A percentile compares a stretch with the other conserved stretches of the same genome.
Evolutionary conservation across 2,113 vertebrate genomes (phyloP).

Genomic region (Melozone crissalis): DNA sequence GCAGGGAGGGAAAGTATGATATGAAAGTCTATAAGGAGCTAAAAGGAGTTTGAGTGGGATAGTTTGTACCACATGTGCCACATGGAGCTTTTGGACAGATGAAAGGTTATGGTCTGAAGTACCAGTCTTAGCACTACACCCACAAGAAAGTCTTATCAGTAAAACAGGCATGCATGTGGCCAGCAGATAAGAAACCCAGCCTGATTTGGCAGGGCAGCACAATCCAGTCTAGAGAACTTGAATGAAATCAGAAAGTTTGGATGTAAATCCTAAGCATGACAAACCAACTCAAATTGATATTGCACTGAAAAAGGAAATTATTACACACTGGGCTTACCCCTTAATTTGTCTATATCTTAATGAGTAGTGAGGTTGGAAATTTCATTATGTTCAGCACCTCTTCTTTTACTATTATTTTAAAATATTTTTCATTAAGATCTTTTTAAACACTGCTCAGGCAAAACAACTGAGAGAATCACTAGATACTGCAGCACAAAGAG

Average conservation of each 20-base stretch:
- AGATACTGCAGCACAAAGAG: neutral
- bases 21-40: neutral
- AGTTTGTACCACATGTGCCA: neutral
- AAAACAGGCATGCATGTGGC: neutral
- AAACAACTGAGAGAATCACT: neutral
- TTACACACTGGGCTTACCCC: neutral
- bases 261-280: neutral
- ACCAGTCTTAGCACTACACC: neutral
- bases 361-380: neutral
- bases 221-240: neutral
- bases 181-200: neutral
- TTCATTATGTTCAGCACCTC: neutral
- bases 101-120: neutral
- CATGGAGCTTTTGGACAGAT: neutral
- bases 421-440: neutral
- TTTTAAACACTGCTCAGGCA: neutral
- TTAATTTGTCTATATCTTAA: neutral
- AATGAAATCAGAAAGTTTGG: neutral
- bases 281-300: neutral
- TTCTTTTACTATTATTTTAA: neutral
- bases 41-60: neutral
- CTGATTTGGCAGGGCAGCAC: neutral
- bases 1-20: neutral
- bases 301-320: neutral
- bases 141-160: neutral